These are phyloP conservation scores for Neosilurus hyrtlii DNA, from an alignment of 2,797 vertebrate species.

Conservation along the genomic window DNA sequence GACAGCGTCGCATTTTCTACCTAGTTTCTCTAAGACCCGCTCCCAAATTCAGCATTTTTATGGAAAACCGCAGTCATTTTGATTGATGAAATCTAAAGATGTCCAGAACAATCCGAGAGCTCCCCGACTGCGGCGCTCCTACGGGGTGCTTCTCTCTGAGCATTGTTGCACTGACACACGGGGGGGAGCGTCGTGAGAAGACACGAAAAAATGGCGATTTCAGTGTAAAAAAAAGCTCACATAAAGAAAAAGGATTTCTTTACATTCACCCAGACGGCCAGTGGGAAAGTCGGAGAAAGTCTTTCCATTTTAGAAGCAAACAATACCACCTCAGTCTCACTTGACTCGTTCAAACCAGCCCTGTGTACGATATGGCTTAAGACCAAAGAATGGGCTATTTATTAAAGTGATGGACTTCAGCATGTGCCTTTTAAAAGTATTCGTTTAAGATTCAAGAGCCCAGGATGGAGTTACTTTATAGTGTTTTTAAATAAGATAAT, in stretches of 20 bases:
- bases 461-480: conserved; percentile 30
- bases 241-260: conserved; percentile 88
- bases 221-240: conserved; percentile 75
- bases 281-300: conserved; percentile 85
- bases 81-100: conserved; percentile 99
- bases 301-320: conserved; percentile 85
- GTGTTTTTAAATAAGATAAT: conserved; percentile 37
- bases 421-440: conserved; percentile 39
- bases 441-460: conserved; percentile 44
- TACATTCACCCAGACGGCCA: conserved; percentile 82
- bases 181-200: conserved; percentile 90
- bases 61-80: conserved; percentile 99
- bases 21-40: conserved; percentile 93
- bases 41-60: conserved; percentile 99
- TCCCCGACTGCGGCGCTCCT: conserved; percentile 98
- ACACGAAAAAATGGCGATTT: conserved; percentile 91
- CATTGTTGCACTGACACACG: conserved; percentile 88
- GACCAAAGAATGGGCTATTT: conserved; percentile 52
- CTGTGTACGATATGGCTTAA: conserved; percentile 43
- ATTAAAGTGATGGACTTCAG: conserved; percentile 47
- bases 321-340: conserved; percentile 78
- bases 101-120: conserved; percentile 96
- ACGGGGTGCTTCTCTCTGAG: conserved; percentile 96
- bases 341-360: conserved; percentile 59
- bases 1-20: conserved; percentile 98